phyloP scores from a whole-genome alignment of 2,113 vertebrate genomes.

The Cinclus cinclus region DNA sequence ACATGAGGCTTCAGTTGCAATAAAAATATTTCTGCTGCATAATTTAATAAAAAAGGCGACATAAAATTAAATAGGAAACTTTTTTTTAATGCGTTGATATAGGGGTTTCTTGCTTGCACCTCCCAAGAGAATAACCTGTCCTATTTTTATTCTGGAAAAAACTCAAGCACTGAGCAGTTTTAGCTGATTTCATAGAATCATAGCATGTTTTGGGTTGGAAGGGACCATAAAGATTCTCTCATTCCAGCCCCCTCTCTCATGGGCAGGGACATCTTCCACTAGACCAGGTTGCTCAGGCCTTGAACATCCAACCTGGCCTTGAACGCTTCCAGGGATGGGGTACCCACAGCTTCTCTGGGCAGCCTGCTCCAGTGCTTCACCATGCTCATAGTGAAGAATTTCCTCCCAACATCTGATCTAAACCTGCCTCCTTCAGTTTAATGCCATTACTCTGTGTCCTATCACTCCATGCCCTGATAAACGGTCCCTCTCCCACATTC shows the following conservation, averaged over 20 bases:
- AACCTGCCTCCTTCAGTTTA: not conserved
- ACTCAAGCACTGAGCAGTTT: not conserved
- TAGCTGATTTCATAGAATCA: not conserved
- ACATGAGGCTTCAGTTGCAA: not conserved
- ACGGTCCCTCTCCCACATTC: fast-evolving
- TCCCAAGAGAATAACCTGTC: not conserved
- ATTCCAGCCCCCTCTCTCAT: fast-evolving
- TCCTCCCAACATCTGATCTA: not conserved
- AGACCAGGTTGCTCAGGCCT: not conserved
- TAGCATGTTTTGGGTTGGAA: not conserved
- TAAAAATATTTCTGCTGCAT: not conserved
- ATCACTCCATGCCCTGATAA: fast-evolving
- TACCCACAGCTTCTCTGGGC: not conserved
- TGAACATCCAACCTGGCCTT: not conserved
- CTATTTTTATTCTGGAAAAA: not conserved
- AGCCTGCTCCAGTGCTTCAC: not conserved
- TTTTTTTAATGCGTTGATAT: not conserved
- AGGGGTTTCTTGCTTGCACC: not conserved
- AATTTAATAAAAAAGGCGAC: not conserved
- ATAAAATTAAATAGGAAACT: not conserved
- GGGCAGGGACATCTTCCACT: not conserved
- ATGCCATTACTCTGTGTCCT: not conserved
- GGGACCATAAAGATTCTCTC: not conserved
- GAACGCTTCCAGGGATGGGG: not conserved
- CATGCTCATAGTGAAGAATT: not conserved